Percentiles rank a stretch among this genome's conserved stretches.
These are phyloP conservation scores for Hermaeophaga mercurialis DNA, from an alignment of 2,888 invertebrate species.

Conservation along the genomic window DNA sequence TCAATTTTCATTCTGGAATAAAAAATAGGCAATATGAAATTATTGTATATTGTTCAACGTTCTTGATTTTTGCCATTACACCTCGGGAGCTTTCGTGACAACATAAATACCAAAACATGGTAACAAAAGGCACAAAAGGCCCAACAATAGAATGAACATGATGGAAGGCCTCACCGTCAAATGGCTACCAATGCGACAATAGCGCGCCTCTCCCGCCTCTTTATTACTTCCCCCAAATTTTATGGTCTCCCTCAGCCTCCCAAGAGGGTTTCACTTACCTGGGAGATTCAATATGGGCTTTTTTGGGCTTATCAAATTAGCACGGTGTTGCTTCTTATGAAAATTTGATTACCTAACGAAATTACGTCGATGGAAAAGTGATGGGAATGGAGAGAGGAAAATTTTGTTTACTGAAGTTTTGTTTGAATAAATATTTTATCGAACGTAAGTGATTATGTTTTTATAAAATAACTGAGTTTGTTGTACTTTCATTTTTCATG, in stretches of 20 bases:
- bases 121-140: no score
- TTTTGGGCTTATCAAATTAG: constrained; percentile 19
- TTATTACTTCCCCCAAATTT: neutral
- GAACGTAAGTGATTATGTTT: no score
- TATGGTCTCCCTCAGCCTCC: constrained; percentile 1
- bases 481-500: no score
- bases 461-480: no score
- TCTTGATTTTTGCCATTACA: no score
- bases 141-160: constrained; percentile 5
- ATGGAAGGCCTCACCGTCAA: constrained; percentile 5
- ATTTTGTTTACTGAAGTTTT: no score
- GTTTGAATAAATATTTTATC: no score
- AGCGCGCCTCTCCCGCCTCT: neutral
- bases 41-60: no score
- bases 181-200: constrained; percentile 9
- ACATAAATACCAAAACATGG: no score
- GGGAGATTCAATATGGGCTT: constrained; percentile 16
- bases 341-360: constrained; percentile 16
- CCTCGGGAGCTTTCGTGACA: no score
- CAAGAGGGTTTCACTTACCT: constrained; percentile 20
- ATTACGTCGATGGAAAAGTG: constrained; percentile 15
- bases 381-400: constrained; percentile 1
- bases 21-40: no score
- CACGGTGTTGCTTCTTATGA: constrained; percentile 18
- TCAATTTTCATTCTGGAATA: no score